phyloP scores from a whole-genome alignment of 2,113 vertebrate species.

The pig (Sus scrofa) region T2T-Sscrofa CM000824.6:86813501-86814000 shows the following conservation, averaged over 20 bases:
- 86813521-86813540: not conserved
- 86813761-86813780: not conserved
- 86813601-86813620: not conserved
- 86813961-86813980: not conserved
- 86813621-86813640: not conserved
- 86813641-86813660: not conserved
- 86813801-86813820: not conserved
- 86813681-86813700: not conserved
- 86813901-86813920: not conserved
- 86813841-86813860: not conserved
- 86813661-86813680: not conserved
- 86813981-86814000: not conserved
- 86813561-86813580: not conserved
- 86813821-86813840: not conserved
- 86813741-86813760: not conserved
- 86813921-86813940: not conserved
- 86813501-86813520: not conserved
- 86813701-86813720: not conserved
- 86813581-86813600: not conserved
- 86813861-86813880: not conserved
- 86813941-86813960: not conserved
- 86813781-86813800: not conserved
- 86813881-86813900: not conserved
- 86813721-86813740: not conserved
- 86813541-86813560: not conserved